Base-by-base conservation (phyloP, 2,888 invertebrate genomes). In the Coronaproctus castanopsis region DNA sequence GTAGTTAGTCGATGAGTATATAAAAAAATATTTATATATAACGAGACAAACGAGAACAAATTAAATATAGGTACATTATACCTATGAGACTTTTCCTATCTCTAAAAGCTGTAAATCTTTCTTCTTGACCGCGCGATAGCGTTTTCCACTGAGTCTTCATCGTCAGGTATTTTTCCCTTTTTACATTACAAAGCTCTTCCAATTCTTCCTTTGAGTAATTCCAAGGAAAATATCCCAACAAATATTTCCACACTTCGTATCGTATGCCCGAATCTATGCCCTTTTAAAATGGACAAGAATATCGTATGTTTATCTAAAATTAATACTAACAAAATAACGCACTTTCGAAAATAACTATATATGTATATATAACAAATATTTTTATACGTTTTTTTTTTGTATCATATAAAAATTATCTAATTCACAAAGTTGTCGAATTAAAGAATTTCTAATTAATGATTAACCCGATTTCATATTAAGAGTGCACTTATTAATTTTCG, bases 81-180 rank as follows among this genome's bases (percentile, higher is more conserved):
- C 82, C 82, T 58, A 97, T 91, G 60, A 96, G 77, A 69, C 85
- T 89, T 73, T 95, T 95, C 65, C 90, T 77, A 67, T 96, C 95
- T 60, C 88, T 79, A 70, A 85, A 90, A 66, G 87, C 85, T 1
- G 86, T 77, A 72, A 96, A 97, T 65, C 87, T 80, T 1, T 79
- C 78, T 70, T 96, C 93, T 71, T 98, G 98, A 0, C 80, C 81
- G 19, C 80, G 78, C 0, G 85, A 83, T 75, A 98, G 87, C 1
- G 87, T 85, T 64, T 85, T 80, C 98, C 98, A 98, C 70, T 98
- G 97, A 21, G 87, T 76, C 71, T 97, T 98, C 93, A 98, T 95
- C 54, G 80, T 80, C 71, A 84, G 90, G 72, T 97, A 97, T 70
- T 92, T 90, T 63, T 86, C 82, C 62, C 81, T 81, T 71, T 84